These are phyloP conservation scores for Cotesia glomerata DNA, from an alignment of 1,140 invertebrate species.

Conservation along the genomic window DNA sequence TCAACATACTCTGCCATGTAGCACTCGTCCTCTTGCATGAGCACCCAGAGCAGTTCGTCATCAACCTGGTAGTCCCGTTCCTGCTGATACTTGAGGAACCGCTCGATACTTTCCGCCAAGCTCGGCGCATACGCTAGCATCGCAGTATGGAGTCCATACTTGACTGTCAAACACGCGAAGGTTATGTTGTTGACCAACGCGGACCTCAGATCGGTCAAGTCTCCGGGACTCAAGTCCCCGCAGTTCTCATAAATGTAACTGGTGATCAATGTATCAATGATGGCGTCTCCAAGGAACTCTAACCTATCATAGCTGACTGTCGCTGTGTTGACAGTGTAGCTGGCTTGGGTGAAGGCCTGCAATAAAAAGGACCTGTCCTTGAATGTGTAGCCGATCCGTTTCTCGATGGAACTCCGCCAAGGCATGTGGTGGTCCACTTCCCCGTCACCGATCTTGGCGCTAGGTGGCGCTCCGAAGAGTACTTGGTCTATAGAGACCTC, in stretches of 20 bases:
- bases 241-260: slow-evolving; percentile 82
- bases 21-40: slow-evolving; percentile 74
- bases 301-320: slow-evolving; percentile 93
- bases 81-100: slow-evolving; percentile 82
- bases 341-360: slow-evolving; percentile 92
- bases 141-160: slow-evolving; percentile 79
- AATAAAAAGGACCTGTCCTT: slow-evolving; percentile 65
- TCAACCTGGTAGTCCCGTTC: slow-evolving; percentile 71
- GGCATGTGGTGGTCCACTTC: slow-evolving; percentile 61
- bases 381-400: slow-evolving; percentile 72
- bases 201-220: slow-evolving; percentile 89
- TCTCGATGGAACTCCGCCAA: slow-evolving; percentile 65
- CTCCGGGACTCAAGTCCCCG: slow-evolving; percentile 74
- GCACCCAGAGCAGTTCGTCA: slow-evolving; percentile 65
- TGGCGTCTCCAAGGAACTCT: slow-evolving; percentile 95
- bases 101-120: slow-evolving; percentile 74
- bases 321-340: slow-evolving; percentile 82
- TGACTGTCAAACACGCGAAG: slow-evolving; percentile 88
- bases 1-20: slow-evolving; percentile 77
- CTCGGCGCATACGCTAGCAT: slow-evolving; percentile 70
- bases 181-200: slow-evolving; percentile 96
- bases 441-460: slow-evolving; percentile 46
- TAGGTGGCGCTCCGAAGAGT: slow-evolving; percentile 41
- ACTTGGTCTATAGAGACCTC: slow-evolving; percentile 55
- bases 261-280: slow-evolving; percentile 91